Evolutionary conservation across 1,140 invertebrate genomes (phyloP), one percentile per base, ranked within the genome.

Genomic region (Eriosoma lanigerum): DNA sequence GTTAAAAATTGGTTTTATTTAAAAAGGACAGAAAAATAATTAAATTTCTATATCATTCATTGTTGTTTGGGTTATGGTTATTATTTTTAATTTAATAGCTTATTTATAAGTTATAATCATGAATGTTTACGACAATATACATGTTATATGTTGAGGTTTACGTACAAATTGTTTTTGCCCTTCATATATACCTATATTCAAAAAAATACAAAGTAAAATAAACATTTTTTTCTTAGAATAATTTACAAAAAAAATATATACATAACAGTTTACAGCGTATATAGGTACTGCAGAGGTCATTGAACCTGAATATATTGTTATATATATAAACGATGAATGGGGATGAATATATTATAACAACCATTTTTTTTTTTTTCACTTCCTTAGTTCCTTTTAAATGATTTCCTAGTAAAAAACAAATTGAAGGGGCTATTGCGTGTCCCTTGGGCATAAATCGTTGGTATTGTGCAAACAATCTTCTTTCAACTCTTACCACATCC

Each of bases 381-480:
- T 48, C 44, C 6, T 48, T 48, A 8, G 6, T 48, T 48, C 44
- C 6, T 48, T 48, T 68, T 26, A 17, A 48, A 68, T 17, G 24
- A 24, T 68, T 4, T 68, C 13, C 21, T 48, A 13, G 54, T 58
- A n/a, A 54, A 54, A 54, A 54, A 9, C 38, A 64, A 64, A 44
- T 68, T 68, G 32, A 46, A 46, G 13, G 64, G 32, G 13, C n/a
- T 21, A 24, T 62, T 38, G 29, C 38, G 32, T 24, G 64, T 12
- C 64, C n/a, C 38, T 15, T 19, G 2, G 29, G 19, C 19, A 32
- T 24, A 32, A 62, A 62, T 24, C 13, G 13, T 13, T 10, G 38
- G 19, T 21, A 73, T 56, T 54, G 70, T 54, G 50, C 50, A 54
- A 73, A 56, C 70, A 73, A 38, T 73, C n/a, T 73, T 73, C 70